Conservation (phyloP, 2,113 vertebrate species). For the Pterocles gutturalis region DNA sequence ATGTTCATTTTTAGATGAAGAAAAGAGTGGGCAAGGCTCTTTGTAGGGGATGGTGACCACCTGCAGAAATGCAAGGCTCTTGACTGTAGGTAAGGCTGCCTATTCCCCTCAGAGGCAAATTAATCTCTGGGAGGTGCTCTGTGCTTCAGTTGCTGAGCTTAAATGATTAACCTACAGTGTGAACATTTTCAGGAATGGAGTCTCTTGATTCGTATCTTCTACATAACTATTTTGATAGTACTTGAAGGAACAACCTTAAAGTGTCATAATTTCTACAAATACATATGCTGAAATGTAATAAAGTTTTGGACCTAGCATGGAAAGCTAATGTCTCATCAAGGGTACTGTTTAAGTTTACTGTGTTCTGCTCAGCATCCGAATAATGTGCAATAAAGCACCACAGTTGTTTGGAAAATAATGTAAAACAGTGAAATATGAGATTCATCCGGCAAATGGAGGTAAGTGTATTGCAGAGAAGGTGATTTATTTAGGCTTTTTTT, state of each 20-base stretch:
- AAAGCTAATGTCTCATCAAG: not conserved
- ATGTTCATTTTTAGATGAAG: not conserved
- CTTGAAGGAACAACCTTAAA: not conserved
- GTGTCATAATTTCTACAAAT: not conserved
- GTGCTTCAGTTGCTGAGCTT: not conserved
- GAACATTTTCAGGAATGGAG: not conserved
- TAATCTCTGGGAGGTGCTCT: not conserved
- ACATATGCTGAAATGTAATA: not conserved
- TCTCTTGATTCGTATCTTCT: accelerated
- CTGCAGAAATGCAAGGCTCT: not conserved
- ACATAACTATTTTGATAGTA: not conserved
- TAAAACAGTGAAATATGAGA: not conserved
- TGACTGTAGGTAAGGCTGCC: not conserved
- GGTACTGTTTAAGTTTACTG: not conserved
- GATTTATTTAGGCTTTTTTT: not conserved
- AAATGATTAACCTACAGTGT: not conserved
- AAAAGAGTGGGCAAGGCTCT: accelerated
- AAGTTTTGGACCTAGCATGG: not conserved
- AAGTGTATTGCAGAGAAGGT: not conserved
- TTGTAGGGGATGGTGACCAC: not conserved
- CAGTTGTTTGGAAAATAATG: not conserved
- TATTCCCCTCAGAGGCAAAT: not conserved
- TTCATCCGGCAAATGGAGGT: not conserved
- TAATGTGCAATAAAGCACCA: not conserved
- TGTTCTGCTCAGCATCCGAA: not conserved